Percentiles rank a stretch among this genome's conserved stretches.
Conservation (phyloP, 1,140 invertebrate species). For the Tyrophagus putrescentiae region DNA sequence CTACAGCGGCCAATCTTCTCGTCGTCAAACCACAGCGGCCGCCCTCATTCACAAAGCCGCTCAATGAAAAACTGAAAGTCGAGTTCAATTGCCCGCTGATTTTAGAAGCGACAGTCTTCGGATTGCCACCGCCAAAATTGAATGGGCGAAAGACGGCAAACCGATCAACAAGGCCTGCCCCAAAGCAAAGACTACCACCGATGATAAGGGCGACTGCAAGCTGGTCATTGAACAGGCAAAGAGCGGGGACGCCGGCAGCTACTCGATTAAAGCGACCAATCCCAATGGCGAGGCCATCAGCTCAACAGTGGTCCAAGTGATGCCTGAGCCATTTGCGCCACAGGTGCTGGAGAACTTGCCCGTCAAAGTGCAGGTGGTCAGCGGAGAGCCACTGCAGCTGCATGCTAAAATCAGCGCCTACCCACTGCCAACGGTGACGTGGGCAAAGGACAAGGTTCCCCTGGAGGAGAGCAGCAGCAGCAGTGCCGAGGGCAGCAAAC, state of each 20-base stretch:
- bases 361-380: conserved; percentile 40
- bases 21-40: conserved; percentile 6
- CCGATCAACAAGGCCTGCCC: conserved; percentile 31
- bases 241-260: conserved; percentile 69
- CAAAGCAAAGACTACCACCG: conserved; percentile 7
- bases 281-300: not conserved
- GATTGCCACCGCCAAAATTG: conserved; percentile 31
- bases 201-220: conserved; percentile 9
- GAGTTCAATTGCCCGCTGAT: conserved; percentile 31
- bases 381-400: conserved; percentile 58
- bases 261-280: conserved; percentile 76
- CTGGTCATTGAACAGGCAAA: conserved; percentile 62
- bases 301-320: not conserved
- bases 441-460: conserved; percentile 21
- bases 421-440: conserved; percentile 20
- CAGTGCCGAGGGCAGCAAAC: conserved; percentile 37
- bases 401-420: conserved; percentile 42
- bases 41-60: not conserved
- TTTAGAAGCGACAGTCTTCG: conserved; percentile 32
- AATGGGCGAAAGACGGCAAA: conserved; percentile 34
- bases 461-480: conserved; percentile 27
- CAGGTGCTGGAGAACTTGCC: conserved; percentile 4
- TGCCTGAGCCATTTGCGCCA: conserved; percentile 9
- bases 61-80: conserved; percentile 24
- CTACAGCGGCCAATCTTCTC: conserved; percentile 17